Percentiles rank a stretch among this genome's conserved stretches.
These are phyloP conservation scores for Caenorhabditis panamensis DNA, from an alignment of 2,888 invertebrate genomes.

Conservation along the genomic window DNA sequence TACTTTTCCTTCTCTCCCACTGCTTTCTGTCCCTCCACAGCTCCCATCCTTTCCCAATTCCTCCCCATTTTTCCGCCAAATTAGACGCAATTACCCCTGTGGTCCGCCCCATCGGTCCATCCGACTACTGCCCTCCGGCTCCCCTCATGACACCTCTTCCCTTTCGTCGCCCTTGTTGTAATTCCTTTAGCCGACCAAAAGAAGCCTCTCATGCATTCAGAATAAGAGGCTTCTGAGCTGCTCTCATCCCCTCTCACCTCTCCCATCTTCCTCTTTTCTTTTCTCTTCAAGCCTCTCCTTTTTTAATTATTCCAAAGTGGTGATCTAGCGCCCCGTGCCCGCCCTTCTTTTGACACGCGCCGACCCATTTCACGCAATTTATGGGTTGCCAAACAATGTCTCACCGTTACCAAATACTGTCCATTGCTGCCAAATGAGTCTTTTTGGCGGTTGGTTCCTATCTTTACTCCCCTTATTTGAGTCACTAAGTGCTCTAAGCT, in stretches of 20 bases:
- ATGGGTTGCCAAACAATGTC: conserved; percentile 31
- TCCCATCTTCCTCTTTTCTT: conserved; percentile 10
- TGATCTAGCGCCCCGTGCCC: conserved; percentile 21
- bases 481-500: not conserved
- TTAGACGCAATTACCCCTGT: conserved; percentile 49
- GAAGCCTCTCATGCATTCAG: conserved; percentile 61
- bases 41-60: conserved; percentile 14
- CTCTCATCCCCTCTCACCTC: conserved; percentile 13
- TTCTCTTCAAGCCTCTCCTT: conserved; percentile 7
- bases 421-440: conserved; percentile 12
- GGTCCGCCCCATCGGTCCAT: conserved; percentile 8
- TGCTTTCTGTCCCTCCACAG: too few species aligned
- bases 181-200: conserved; percentile 18
- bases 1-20: conserved; percentile 16
- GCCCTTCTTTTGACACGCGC: conserved; percentile 20
- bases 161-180: conserved; percentile 19
- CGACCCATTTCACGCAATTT: conserved; percentile 22
- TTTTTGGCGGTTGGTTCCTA: conserved; percentile 28
- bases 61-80: conserved; percentile 39
- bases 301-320: conserved; percentile 59
- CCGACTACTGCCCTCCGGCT: conserved; percentile 3
- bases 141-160: conserved; percentile 24
- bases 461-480: not conserved
- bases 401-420: conserved; percentile 9
- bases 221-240: conserved; percentile 46